These are phyloP conservation scores for Conus canariensis DNA, from an alignment of 2,888 invertebrate genomes.

Conservation along the genomic window DNA sequence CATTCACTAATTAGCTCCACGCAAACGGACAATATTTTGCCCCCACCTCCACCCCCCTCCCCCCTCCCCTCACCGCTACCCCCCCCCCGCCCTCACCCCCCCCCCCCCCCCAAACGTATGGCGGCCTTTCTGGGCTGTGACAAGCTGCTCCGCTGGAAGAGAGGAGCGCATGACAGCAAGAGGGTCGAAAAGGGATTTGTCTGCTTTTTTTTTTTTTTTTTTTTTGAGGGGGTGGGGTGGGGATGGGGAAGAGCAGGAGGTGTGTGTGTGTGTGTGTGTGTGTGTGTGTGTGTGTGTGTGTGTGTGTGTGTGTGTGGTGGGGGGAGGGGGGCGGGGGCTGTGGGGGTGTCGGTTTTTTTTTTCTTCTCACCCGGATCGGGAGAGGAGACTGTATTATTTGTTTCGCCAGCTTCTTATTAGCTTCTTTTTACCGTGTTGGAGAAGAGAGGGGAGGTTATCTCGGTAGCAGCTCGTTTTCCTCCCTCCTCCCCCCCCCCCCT, in stretches of 20 bases:
- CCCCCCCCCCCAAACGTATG: constrained; percentile 22
- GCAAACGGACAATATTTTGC: constrained; percentile 40
- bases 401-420: not conserved
- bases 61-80: not conserved
- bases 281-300: constrained; percentile 17
- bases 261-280: constrained; percentile 25
- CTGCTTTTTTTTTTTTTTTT: no score
- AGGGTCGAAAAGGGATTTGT: not conserved
- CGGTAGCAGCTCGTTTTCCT: no score
- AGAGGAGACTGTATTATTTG: constrained; percentile 33
- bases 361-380: not conserved
- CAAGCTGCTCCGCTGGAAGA: constrained; percentile 14
- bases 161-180: constrained; percentile 17
- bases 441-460: not conserved
- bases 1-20: constrained; percentile 40
- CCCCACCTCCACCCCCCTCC: not conserved
- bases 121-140: not conserved
- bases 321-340: not conserved
- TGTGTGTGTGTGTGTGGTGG: constrained; percentile 13
- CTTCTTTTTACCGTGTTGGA: not conserved
- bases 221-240: not conserved
- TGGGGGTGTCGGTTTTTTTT: not conserved
- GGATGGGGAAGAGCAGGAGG: not conserved
- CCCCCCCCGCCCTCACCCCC: not conserved
- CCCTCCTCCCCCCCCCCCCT: not conserved